phyloP scores from a whole-genome alignment of 2,888 invertebrate genomes.

The Ectobius pallidus region DNA sequence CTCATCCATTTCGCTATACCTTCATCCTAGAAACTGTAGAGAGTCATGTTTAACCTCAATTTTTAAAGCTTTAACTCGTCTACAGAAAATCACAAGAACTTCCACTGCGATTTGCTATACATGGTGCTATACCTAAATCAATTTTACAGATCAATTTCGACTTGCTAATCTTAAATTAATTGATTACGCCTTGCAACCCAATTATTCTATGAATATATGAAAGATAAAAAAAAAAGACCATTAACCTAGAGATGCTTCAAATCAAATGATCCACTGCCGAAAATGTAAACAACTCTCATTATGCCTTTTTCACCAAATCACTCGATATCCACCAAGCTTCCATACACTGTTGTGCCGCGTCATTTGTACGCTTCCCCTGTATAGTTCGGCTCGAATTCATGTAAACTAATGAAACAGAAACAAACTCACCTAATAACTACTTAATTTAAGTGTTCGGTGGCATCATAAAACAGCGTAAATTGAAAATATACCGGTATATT shows the following conservation, averaged over 20 bases:
- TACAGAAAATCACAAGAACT: too few relatives aligned
- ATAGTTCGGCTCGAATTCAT: neutral
- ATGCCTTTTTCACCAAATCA: neutral
- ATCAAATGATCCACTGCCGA: neutral
- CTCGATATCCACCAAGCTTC: slow-evolving; percentile 8
- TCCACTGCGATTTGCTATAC: too few relatives aligned
- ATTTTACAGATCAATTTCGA: too few relatives aligned
- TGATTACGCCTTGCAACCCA: too few relatives aligned
- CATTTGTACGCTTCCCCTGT: slow-evolving; percentile 9
- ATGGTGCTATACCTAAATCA: too few relatives aligned
- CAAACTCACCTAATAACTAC: slow-evolving; percentile 28
- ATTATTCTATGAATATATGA: too few relatives aligned
- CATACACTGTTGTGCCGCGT: slow-evolving; percentile 13
- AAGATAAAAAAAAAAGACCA: slow-evolving; percentile 4
- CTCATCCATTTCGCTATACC: slow-evolving; percentile 24
- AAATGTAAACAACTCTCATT: slow-evolving; percentile 9
- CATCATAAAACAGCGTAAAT: slow-evolving; percentile 32
- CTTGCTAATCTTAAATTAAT: too few relatives aligned
- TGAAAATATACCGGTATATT: slow-evolving; percentile 37
- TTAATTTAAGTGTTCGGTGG: slow-evolving; percentile 27
- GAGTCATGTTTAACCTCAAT: neutral
- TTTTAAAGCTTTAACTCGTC: neutral
- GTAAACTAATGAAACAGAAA: neutral
- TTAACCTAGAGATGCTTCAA: neutral
- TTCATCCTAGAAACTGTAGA: slow-evolving; percentile 2